phyloP scores from a whole-genome alignment of 2,888 invertebrate genomes.

The Pammene aurita region DNA sequence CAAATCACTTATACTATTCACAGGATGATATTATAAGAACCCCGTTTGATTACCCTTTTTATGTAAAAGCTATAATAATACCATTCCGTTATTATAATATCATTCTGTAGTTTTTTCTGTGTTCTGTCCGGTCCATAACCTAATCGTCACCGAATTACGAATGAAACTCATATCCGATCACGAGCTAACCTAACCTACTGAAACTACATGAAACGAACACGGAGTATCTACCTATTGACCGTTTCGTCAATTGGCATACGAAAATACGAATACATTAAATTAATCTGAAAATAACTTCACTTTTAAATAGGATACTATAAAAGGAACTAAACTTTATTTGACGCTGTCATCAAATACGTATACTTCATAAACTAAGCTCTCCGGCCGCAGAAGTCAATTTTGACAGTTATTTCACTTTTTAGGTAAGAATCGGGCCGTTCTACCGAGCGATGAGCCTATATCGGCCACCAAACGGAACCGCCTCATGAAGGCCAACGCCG shows the following conservation, averaged over 20 bases:
- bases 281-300: too few species aligned
- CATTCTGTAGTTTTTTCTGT: slow-evolving; percentile 5
- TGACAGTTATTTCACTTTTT: slow-evolving; percentile 66
- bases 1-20: slow-evolving; percentile 18
- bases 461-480: slow-evolving; percentile 70
- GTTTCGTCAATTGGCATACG: background rate
- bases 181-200: too few species aligned
- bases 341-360: background rate
- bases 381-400: slow-evolving; percentile 43
- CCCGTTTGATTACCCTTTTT: background rate
- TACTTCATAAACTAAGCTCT: background rate
- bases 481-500: slow-evolving; percentile 71
- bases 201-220: background rate
- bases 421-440: slow-evolving; percentile 61
- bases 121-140: slow-evolving; percentile 4
- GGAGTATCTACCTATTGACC: background rate
- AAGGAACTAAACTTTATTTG: background rate
- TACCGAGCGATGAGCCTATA: slow-evolving; percentile 59
- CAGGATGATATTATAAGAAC: slow-evolving; percentile 12
- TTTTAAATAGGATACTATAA: too few species aligned
- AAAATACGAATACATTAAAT: too few species aligned
- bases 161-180: too few species aligned
- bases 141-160: too few species aligned
- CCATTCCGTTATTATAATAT: slow-evolving; percentile 18
- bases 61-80: too few species aligned